These are phyloP conservation scores for Eubasilissa splendida DNA, from an alignment of 2,888 invertebrate genomes.

Conservation along the genomic window DNA sequence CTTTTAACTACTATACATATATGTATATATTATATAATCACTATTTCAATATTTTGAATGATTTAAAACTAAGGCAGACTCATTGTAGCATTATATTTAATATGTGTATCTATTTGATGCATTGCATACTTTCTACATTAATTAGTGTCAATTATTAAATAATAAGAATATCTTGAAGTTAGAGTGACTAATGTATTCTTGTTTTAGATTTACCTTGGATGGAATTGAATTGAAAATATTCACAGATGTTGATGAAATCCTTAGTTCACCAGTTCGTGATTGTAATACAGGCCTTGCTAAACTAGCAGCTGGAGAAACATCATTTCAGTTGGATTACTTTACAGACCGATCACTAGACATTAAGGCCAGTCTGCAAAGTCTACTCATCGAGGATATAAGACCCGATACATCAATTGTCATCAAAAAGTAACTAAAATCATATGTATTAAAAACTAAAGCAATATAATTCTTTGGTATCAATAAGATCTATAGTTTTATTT, in stretches of 20 bases:
- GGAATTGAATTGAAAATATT: conserved; percentile 81
- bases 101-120: conserved; percentile 40
- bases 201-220: conserved; percentile 75
- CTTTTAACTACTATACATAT: conserved; percentile 54
- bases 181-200: no score
- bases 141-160: no score
- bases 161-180: no score
- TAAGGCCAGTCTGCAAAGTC: conserved; percentile 79
- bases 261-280: conserved; percentile 83
- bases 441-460: neutral
- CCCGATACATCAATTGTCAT: conserved; percentile 76
- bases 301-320: conserved; percentile 79
- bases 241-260: conserved; percentile 81
- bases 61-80: neutral
- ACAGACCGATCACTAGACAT: conserved; percentile 81
- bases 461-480: neutral
- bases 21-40: neutral
- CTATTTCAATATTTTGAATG: neutral
- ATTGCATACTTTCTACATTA: no score
- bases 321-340: conserved; percentile 75
- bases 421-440: conserved; percentile 68
- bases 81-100: conserved; percentile 60
- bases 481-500: neutral
- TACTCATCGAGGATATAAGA: conserved; percentile 81
- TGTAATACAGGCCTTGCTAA: conserved; percentile 80